These are phyloP conservation scores for Yasuhikotakia modesta DNA, from an alignment of 2,797 vertebrate genomes.

Conservation along the genomic window DNA sequence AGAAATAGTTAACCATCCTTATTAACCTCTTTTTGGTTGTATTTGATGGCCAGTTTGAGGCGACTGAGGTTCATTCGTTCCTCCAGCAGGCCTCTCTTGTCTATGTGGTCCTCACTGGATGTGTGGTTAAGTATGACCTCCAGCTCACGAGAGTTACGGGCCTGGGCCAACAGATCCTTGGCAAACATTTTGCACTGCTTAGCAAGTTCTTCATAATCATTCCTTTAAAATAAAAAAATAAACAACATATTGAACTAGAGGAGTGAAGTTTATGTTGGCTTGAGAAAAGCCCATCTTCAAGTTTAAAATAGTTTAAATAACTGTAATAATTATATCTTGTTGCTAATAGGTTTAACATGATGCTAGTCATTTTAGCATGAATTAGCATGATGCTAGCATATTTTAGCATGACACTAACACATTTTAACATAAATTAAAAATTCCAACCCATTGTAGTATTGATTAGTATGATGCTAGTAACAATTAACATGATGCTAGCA, in stretches of 20 bases:
- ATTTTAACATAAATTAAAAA: too few relatives aligned
- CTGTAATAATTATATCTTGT: too few relatives aligned
- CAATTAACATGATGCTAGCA: too few relatives aligned
- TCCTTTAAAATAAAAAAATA: constrained; percentile 72
- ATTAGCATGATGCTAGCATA: too few relatives aligned
- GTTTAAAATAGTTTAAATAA: too few relatives aligned
- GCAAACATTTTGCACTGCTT: constrained; percentile 99
- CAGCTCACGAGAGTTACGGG: constrained; percentile 95
- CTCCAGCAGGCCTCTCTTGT: constrained; percentile 94
- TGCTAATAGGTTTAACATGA: too few relatives aligned
- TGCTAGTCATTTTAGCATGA: too few relatives aligned
- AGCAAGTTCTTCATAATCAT: constrained; percentile 96
- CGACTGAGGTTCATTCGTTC: constrained; percentile 98
- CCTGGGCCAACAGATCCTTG: constrained; percentile 97
- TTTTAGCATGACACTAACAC: too few relatives aligned
- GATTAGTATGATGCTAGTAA: too few relatives aligned
- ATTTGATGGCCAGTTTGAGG: constrained; percentile 97
- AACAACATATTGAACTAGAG: neutral
- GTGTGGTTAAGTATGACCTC: constrained; percentile 98
- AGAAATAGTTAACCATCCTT: neutral
- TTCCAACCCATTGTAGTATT: too few relatives aligned
- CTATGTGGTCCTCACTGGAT: constrained; percentile 88
- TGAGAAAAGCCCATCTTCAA: too few relatives aligned
- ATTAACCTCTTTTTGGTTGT: constrained; percentile 96
- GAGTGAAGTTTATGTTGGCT: too few relatives aligned